Evolutionary conservation across 1,140 invertebrate species (phyloP).

Genomic region (Rhyacophila brunnea): DNA sequence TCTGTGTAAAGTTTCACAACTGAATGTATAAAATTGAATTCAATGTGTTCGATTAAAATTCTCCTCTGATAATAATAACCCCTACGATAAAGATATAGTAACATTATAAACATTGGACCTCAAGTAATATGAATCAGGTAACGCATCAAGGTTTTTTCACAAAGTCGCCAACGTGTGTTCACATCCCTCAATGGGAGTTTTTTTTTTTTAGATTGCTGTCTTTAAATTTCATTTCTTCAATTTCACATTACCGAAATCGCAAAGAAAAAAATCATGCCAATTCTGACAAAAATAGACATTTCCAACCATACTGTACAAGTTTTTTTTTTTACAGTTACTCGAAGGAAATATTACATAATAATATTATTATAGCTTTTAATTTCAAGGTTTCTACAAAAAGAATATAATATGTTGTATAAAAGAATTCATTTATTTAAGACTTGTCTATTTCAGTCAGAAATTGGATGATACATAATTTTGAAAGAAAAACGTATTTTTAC

Average conservation of each 20-base stretch:
- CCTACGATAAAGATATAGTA: slow-evolving; percentile 8
- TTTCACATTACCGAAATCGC: slow-evolving; percentile 17
- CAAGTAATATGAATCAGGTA: slow-evolving; percentile 33
- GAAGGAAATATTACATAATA: neutral
- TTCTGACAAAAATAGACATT: neutral
- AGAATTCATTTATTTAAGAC: no score
- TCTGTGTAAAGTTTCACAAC: neutral
- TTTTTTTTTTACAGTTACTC: slow-evolving; percentile 1
- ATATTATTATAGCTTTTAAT: neutral
- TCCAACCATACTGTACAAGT: neutral
- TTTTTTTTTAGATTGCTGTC: neutral
- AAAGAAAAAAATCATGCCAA: neutral
- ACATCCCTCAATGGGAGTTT: neutral
- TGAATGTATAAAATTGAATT: neutral
- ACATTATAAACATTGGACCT: slow-evolving; percentile 33
- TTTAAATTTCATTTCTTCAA: neutral
- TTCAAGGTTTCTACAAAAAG: no score
- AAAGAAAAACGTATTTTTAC: neutral
- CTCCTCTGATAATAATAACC: neutral
- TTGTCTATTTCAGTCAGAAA: no score
- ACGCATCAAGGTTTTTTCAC: slow-evolving; percentile 26
- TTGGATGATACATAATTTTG: neutral
- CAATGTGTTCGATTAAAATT: neutral
- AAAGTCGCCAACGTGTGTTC: slow-evolving; percentile 9
- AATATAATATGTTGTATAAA: no score